Percentiles rank a stretch among this genome's conserved stretches.
Evolutionary conservation across 2,797 vertebrate species (phyloP).

Genomic region (Propithecus perrieri): DNA sequence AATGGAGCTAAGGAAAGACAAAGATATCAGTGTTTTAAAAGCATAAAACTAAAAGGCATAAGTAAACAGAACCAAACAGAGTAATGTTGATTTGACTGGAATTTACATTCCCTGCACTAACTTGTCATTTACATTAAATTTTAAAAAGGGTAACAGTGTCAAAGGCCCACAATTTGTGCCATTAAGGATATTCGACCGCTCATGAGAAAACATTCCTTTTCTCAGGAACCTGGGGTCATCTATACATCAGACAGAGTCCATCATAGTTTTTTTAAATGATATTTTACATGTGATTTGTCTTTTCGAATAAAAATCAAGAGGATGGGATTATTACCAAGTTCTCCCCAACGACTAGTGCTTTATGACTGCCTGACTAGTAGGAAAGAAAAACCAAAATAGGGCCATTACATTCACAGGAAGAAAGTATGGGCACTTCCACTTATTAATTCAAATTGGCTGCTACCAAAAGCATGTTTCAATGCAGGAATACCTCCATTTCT

Average conservation of each 20-base stretch:
- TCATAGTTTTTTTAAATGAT: not conserved
- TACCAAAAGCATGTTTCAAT: not conserved
- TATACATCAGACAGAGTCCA: not conserved
- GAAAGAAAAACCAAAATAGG: not conserved
- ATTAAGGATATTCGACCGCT: not conserved
- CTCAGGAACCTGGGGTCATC: not conserved
- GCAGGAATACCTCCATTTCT: not conserved
- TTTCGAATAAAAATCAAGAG: constrained; percentile 33
- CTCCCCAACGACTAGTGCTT: not conserved
- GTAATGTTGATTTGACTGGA: not conserved
- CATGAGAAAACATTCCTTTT: not conserved
- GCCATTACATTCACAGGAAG: not conserved
- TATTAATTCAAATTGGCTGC: constrained; percentile 21
- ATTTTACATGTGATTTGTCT: not conserved
- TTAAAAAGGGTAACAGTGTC: not conserved
- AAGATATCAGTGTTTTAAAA: constrained; percentile 5
- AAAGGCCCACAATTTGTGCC: not conserved
- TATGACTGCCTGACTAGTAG: not conserved
- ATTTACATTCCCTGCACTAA: not conserved
- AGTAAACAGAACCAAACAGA: not conserved
- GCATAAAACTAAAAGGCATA: not conserved
- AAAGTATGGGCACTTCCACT: not conserved
- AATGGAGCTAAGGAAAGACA: constrained; percentile 12
- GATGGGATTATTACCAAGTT: not conserved
- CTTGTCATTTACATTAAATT: constrained; percentile 34